These are phyloP conservation scores for Acanthurus tractus DNA, from an alignment of 2,797 vertebrate genomes.

Conservation along the genomic window DNA sequence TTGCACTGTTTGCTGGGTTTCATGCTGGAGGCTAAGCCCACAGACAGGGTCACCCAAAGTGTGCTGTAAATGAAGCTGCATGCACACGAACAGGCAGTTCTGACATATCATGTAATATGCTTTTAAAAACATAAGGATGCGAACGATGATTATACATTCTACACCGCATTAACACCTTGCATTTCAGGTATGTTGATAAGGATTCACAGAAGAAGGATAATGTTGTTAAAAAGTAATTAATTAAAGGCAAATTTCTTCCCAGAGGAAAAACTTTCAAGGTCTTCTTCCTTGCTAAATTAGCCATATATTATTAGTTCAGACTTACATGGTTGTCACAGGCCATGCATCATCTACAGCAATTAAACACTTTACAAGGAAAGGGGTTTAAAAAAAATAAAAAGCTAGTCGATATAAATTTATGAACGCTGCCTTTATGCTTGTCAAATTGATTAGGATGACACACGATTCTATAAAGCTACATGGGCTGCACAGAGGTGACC, in stretches of 20 bases:
- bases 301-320: slow-evolving; percentile 12
- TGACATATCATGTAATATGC: background rate
- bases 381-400: background rate
- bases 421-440: slow-evolving; percentile 36
- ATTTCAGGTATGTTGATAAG: background rate
- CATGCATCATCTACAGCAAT: slow-evolving; percentile 18
- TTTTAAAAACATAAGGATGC: background rate
- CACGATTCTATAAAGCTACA: slow-evolving; percentile 31
- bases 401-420: slow-evolving; percentile 21
- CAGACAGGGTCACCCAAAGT: background rate
- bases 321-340: slow-evolving; percentile 14
- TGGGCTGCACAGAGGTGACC: slow-evolving; percentile 43
- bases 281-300: slow-evolving; percentile 28
- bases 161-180: background rate
- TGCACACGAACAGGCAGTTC: slow-evolving; percentile 1
- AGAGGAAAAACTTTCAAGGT: slow-evolving; percentile 5
- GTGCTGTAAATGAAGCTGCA: background rate
- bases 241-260: background rate
- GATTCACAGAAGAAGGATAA: background rate
- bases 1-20: background rate
- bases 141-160: background rate
- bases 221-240: background rate
- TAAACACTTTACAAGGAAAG: slow-evolving; percentile 30
- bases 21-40: background rate
- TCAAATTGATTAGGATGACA: slow-evolving; percentile 54